Conservation (phyloP, 2,113 vertebrate genomes). For the Natator depressus region DNA sequence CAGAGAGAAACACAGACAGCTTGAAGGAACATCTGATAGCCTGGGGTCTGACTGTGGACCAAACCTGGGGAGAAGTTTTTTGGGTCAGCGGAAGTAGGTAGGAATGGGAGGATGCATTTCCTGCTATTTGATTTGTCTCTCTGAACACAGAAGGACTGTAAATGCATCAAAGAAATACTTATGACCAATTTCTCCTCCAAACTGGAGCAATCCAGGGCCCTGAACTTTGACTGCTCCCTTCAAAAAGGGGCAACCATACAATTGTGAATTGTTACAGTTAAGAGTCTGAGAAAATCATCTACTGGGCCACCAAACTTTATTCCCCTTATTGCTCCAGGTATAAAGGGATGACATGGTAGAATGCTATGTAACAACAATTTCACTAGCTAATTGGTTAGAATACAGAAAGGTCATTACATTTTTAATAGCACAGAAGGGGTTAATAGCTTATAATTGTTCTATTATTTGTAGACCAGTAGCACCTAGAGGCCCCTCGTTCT, state of each 20-base stretch:
- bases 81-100: neutral
- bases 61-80: neutral
- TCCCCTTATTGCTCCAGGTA: neutral
- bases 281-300: neutral
- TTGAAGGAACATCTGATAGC: too few species aligned
- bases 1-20: too few species aligned
- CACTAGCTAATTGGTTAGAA: neutral
- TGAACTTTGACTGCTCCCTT: too few species aligned
- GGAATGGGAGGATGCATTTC: too few species aligned
- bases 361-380: neutral
- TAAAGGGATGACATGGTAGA: neutral
- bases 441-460: neutral
- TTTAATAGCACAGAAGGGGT: rapidly evolving
- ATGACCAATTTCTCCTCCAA: too few species aligned
- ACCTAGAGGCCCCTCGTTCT: neutral
- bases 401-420: neutral
- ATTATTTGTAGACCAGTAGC: neutral
- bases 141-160: too few species aligned
- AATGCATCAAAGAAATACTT: too few species aligned
- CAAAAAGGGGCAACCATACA: rapidly evolving
- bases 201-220: too few species aligned
- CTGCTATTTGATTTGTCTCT: too few species aligned
- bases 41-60: too few species aligned
- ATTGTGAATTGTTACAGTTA: neutral
- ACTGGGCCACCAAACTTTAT: neutral